These are phyloP conservation scores for Cephus nigrinus DNA, from an alignment of 2,888 invertebrate genomes.

Conservation along the genomic window DNA sequence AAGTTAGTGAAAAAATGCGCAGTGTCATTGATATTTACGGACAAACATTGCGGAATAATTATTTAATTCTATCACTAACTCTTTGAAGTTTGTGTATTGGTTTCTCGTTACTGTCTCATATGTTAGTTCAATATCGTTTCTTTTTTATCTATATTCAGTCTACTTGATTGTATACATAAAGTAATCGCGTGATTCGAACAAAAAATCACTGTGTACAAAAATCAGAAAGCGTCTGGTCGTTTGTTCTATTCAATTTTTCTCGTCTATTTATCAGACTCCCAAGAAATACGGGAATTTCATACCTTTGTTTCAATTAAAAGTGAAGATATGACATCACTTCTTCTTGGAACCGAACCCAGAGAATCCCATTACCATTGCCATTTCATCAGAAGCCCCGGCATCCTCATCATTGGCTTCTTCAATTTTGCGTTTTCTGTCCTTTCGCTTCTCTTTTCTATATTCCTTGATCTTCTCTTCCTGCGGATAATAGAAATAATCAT, in stretches of 20 bases:
- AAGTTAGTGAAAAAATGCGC: neutral
- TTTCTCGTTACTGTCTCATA: neutral
- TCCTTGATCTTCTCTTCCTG: slow-evolving; percentile 92
- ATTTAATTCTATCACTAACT: neutral
- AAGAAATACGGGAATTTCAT: neutral
- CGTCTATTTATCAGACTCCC: neutral
- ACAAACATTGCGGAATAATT: neutral
- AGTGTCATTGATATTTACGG: neutral
- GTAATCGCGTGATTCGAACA: neutral
- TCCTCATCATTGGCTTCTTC: slow-evolving; percentile 74
- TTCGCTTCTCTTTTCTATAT: slow-evolving; percentile 86
- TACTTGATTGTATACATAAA: neutral
- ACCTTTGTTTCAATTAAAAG: neutral
- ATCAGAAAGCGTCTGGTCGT: neutral
- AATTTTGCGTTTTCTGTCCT: slow-evolving; percentile 88
- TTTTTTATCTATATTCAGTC: neutral
- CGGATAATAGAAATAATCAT: slow-evolving; percentile 25
- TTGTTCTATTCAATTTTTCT: neutral
- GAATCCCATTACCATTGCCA: slow-evolving; percentile 95
- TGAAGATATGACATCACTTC: slow-evolving; percentile 68
- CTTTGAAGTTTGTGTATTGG: neutral
- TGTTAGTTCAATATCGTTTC: neutral
- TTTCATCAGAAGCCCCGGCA: slow-evolving; percentile 66
- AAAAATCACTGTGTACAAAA: neutral
- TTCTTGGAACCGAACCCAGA: slow-evolving; percentile 91